A percentile compares a stretch with the other conserved stretches of the same genome.
Conservation (phyloP, 2,113 vertebrate genomes). For the Chloroceryle aenea region DNA sequence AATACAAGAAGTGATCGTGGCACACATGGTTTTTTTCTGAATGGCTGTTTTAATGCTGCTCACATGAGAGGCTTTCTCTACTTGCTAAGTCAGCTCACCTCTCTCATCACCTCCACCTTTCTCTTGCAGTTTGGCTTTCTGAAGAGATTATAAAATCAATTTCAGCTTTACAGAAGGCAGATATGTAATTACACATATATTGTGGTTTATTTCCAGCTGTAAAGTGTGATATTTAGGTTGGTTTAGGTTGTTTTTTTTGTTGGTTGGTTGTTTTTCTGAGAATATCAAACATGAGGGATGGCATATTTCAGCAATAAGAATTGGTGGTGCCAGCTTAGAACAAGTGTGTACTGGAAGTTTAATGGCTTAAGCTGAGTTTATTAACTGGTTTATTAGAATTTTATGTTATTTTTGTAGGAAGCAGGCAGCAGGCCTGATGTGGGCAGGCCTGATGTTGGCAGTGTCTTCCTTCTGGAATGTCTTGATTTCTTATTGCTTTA, state of each 20-base stretch:
- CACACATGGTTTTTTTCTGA: not conserved
- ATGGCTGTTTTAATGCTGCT: not conserved
- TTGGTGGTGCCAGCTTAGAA: not conserved
- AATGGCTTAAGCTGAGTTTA: not conserved
- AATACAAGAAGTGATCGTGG: not conserved
- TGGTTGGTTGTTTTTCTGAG: not conserved
- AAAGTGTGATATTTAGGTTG: not conserved
- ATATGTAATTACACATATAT: not conserved
- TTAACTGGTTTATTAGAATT: not conserved
- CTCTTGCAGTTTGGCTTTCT: not conserved
- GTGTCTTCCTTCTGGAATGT: not conserved
- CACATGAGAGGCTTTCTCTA: not conserved
- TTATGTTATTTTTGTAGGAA: not conserved
- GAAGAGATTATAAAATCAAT: not conserved
- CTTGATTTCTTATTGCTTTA: not conserved
- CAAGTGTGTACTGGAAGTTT: no score
- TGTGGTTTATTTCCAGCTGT: not conserved
- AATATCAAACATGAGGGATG: not conserved
- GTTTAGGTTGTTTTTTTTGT: no score
- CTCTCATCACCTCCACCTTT: not conserved
- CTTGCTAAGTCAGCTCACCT: not conserved
- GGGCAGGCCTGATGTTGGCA: no score
- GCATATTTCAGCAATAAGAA: not conserved
- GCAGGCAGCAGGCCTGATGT: no score
- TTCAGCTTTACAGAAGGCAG: not conserved